Evolutionary conservation across 2,113 vertebrate species (phyloP).

Genomic region (Cygnus buccinator): DNA sequence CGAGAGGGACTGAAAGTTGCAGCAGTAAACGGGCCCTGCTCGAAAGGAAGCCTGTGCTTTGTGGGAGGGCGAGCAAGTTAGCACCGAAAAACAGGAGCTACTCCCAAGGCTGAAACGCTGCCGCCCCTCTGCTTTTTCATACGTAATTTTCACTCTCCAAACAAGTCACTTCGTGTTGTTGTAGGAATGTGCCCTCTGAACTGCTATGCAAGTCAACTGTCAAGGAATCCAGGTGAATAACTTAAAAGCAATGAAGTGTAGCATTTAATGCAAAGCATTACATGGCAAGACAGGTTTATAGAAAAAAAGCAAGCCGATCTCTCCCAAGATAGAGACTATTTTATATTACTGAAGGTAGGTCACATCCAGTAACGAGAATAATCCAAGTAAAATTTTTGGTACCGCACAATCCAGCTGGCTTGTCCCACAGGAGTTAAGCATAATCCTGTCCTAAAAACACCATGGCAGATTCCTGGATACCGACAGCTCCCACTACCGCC

Average conservation of each 20-base stretch:
- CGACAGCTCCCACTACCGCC: neutral
- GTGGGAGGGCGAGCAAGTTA: neutral
- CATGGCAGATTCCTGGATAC: neutral
- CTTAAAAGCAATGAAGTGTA: slow-evolving; percentile 9
- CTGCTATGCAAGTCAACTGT: neutral
- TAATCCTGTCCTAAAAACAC: neutral
- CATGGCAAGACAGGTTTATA: slow-evolving; percentile 32
- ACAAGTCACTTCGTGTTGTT: neutral
- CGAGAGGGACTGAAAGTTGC: neutral
- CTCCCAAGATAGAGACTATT: slow-evolving; percentile 38
- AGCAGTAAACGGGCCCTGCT: neutral
- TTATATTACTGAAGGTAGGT: slow-evolving; percentile 53
- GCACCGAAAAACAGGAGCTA: neutral
- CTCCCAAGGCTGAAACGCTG: neutral
- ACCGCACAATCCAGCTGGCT: slow-evolving; percentile 35
- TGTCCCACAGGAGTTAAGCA: neutral
- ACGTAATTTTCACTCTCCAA: neutral
- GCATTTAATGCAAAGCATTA: slow-evolving; percentile 58
- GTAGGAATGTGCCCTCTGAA: neutral
- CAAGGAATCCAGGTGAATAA: slow-evolving; percentile 25
- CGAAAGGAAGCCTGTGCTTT: neutral
- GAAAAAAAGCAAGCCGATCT: slow-evolving; percentile 6
- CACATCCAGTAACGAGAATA: slow-evolving; percentile 17
- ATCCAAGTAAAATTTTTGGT: slow-evolving; percentile 54
- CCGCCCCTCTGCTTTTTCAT: neutral